Evolutionary conservation across 2,888 invertebrate species (phyloP).

Genomic region (Himalopsyche kuldschensis): DNA sequence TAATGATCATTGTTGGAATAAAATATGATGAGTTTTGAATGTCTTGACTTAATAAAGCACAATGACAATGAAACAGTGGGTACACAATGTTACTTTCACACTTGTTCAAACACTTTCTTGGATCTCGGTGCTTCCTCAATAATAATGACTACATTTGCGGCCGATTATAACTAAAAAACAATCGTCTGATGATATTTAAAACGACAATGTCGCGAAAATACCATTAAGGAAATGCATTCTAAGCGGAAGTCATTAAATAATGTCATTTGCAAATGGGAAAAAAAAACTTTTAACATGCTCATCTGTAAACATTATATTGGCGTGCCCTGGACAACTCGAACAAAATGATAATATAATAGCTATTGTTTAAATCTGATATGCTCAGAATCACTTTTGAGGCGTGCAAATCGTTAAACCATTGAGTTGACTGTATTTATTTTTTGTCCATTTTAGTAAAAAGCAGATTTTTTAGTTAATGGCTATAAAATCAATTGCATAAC

Average conservation of each 20-base stretch:
- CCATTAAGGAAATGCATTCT: background rate
- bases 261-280: background rate
- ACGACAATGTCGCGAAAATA: background rate
- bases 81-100: background rate
- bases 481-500: too few species aligned
- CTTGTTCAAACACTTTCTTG: background rate
- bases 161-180: background rate
- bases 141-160: background rate
- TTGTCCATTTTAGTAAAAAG: too few species aligned
- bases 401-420: too few species aligned
- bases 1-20: too few species aligned
- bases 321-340: background rate
- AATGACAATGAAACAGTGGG: background rate
- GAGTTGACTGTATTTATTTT: too few species aligned
- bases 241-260: background rate
- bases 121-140: background rate
- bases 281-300: background rate
- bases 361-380: too few species aligned
- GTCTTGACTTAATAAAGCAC: background rate
- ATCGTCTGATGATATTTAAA: background rate
- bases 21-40: background rate
- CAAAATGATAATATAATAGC: too few species aligned
- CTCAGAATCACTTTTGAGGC: too few species aligned
- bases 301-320: background rate
- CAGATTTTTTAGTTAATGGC: too few species aligned